A percentile compares a stretch with the other conserved stretches of the same genome.
These are phyloP conservation scores for Marisa cornuarietis DNA, from an alignment of 1,140 invertebrate genomes.

Conservation along the genomic window DNA sequence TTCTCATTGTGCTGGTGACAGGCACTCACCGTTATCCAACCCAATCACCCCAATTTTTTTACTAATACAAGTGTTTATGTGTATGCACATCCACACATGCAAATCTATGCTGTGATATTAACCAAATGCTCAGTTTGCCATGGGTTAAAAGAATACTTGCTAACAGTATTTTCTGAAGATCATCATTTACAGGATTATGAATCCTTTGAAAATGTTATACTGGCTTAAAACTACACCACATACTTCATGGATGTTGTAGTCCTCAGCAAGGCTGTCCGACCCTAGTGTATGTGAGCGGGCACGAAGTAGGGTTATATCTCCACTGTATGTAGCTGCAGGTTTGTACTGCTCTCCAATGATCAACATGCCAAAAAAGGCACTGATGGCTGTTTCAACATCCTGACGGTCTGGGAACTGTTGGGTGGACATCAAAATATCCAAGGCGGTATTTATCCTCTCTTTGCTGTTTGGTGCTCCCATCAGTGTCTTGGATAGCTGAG, in stretches of 20 bases:
- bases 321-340: conserved; percentile 16
- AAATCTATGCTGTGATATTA: too few species aligned
- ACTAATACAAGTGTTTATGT: too few species aligned
- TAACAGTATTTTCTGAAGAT: too few species aligned
- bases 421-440: conserved; percentile 32
- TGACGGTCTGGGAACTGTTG: conserved; percentile 18
- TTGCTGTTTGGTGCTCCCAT: conserved; percentile 34
- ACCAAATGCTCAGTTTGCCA: too few species aligned
- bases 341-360: conserved; percentile 42
- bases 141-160: too few species aligned
- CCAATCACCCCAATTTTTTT: too few species aligned
- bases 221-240: not conserved
- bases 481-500: conserved; percentile 2
- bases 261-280: conserved; percentile 29
- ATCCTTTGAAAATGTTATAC: not conserved
- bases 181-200: too few species aligned
- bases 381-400: conserved; percentile 31
- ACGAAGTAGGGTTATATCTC: conserved; percentile 34
- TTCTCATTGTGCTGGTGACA: too few species aligned
- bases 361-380: conserved; percentile 42
- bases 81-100: too few species aligned
- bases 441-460: conserved; percentile 25
- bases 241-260: conserved; percentile 43
- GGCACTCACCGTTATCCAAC: too few species aligned
- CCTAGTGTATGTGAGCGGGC: conserved; percentile 30